These are phyloP conservation scores for Myotis planiceps DNA, from an alignment of 2,797 vertebrate species.

Conservation along the genomic window DNA sequence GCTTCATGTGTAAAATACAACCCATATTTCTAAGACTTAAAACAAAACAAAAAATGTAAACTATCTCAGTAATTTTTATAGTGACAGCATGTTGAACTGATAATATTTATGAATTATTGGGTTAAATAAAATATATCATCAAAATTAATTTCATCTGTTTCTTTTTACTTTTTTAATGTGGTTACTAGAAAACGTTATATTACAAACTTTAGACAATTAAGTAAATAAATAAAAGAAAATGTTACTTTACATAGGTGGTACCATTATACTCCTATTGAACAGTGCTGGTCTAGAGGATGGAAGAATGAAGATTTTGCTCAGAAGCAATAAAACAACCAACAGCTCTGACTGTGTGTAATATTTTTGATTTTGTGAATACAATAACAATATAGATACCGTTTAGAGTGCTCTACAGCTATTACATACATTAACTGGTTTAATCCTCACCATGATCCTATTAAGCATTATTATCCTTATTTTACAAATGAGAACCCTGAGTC, in stretches of 20 bases:
- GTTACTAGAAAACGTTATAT: neutral
- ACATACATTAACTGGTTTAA: neutral
- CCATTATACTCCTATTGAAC: neutral
- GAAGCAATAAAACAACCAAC: slow-evolving; percentile 1
- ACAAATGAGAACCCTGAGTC: neutral
- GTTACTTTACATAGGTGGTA: neutral
- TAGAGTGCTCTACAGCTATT: neutral
- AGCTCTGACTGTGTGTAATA: neutral
- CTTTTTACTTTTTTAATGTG: neutral
- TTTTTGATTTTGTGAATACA: neutral
- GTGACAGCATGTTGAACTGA: neutral
- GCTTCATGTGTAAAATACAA: neutral
- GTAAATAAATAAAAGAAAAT: neutral
- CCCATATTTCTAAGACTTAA: neutral
- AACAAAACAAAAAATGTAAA: neutral
- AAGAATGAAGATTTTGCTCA: neutral
- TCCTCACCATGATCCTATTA: neutral
- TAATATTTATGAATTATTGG: neutral
- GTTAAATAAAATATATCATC: neutral
- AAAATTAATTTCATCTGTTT: neutral
- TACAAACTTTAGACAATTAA: neutral
- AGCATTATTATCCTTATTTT: neutral
- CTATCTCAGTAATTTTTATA: neutral
- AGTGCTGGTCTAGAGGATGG: neutral
- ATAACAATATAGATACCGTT: neutral